Base-by-base conservation (phyloP, 2,113 vertebrate genomes). In the Prunella himalayana region DNA sequence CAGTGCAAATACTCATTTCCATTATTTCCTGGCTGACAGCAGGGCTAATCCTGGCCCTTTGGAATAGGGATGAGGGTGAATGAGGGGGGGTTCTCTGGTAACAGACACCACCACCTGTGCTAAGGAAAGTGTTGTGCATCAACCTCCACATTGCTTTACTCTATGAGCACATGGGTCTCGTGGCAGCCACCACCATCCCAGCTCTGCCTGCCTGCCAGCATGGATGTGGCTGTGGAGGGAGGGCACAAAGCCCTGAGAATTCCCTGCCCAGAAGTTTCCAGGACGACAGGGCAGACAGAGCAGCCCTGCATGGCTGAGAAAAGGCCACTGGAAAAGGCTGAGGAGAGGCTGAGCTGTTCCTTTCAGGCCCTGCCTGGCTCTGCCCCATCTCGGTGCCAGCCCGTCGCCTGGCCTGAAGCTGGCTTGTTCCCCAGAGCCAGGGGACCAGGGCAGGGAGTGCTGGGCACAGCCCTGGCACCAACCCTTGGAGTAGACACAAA, bases 341-440 rank as follows among this genome's bases (percentile, higher is more conserved):
- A 82, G 60, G 69, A 24, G 45, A 68, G 53, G 70, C 81, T 3
- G 9, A 82, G 49, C 72, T 15, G 15, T 41, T 50, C 78, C 65
- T 88, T 79, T 86, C 71, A 82, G 73, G 24, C 63, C 18, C 53
- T 61, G 79, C 50, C 66, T 1, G 9, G 39, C 79, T 56, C 68
- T 45, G 56, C 25, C 49, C 8, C 0, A 0, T 37, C 70, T 31
- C 0, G 0, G 50, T 54, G 78, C 81, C 50, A 0, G 27, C 35
- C 19, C 9, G 4, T 80, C 15, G 9, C 83, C 78, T 71, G 60
- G 42, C 73, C 72, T 78, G 13, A 49, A 51, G 39, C 49, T 61
- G 49, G 3, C 31, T 2, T 33, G 17, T 56, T 44, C 90, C 51
- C 42, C 3, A 7, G 53, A 5, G 15, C 57, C 31, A 28, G 37